phyloP scores from a whole-genome alignment of 2,797 vertebrate genomes.

The Acrossocheilus wenchowensis region DNA sequence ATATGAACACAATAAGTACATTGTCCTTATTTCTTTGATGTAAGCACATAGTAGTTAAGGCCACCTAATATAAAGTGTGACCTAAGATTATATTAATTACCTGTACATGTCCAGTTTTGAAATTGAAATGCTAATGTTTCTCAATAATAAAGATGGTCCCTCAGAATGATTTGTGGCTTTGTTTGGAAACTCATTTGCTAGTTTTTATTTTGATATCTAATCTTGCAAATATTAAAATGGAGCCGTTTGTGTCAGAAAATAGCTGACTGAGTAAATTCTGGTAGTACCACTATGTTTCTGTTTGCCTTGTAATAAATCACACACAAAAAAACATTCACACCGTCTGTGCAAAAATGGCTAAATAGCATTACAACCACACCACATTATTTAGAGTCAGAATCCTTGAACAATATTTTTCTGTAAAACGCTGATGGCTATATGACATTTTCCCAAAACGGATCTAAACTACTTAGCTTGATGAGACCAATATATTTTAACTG shows the following conservation, averaged over 20 bases:
- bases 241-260: neutral
- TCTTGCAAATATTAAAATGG: neutral
- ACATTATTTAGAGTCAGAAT: neutral
- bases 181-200: neutral
- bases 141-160: neutral
- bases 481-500: neutral
- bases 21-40: too few species aligned
- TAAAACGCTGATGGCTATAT: neutral
- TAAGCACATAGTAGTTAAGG: too few species aligned
- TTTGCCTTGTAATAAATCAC: neutral
- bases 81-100: neutral
- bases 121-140: neutral
- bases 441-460: neutral
- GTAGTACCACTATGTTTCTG: neutral
- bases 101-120: neutral
- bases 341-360: neutral
- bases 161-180: neutral
- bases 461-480: neutral
- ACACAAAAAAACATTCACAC: neutral
- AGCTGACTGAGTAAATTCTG: neutral
- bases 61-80: too few species aligned
- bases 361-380: neutral
- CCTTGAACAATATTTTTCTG: neutral
- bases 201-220: neutral
- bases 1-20: too few species aligned